Evolutionary conservation across 2,797 vertebrate genomes (phyloP).

Genomic region (Semaprochilodus insignis): DNA sequence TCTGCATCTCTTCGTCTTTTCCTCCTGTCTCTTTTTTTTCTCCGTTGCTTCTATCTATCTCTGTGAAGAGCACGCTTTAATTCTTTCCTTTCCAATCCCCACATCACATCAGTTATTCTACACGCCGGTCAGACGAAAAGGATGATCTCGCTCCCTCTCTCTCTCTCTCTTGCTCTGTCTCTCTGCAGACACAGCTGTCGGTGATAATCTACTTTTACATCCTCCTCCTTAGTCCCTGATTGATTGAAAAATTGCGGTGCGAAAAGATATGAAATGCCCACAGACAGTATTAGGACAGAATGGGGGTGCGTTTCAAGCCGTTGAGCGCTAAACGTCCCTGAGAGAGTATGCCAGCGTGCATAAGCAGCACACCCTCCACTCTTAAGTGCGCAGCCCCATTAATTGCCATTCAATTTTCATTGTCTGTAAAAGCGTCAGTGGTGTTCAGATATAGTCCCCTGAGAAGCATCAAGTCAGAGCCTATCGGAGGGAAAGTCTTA

Average conservation of each 20-base stretch:
- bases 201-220: slow-evolving; percentile 76
- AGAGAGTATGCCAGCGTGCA: slow-evolving; percentile 54
- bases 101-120: slow-evolving; percentile 73
- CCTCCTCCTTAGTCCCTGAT: slow-evolving; percentile 75
- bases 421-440: slow-evolving; percentile 68
- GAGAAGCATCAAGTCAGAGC: slow-evolving; percentile 38
- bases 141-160: slow-evolving; percentile 62
- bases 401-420: slow-evolving; percentile 75
- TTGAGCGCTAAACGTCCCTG: slow-evolving; percentile 66
- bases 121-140: slow-evolving; percentile 68
- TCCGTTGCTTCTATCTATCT: slow-evolving; percentile 13
- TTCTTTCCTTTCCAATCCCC: slow-evolving; percentile 65
- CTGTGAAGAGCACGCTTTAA: slow-evolving; percentile 63
- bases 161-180: slow-evolving; percentile 50
- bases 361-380: slow-evolving; percentile 60
- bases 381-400: slow-evolving; percentile 71
- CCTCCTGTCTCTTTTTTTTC: slow-evolving; percentile 9
- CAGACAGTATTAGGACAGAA: slow-evolving; percentile 63
- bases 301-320: slow-evolving; percentile 68
- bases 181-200: slow-evolving; percentile 70
- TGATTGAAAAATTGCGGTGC: slow-evolving; percentile 72
- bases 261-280: slow-evolving; percentile 63
- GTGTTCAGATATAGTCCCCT: slow-evolving; percentile 49
- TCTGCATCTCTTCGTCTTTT: slow-evolving; percentile 38
- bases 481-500: slow-evolving; percentile 33